Percentiles rank a stretch among this genome's conserved stretches.
phyloP scores from a whole-genome alignment of 2,113 vertebrate species.

The Semicossyphus pulcher region DNA sequence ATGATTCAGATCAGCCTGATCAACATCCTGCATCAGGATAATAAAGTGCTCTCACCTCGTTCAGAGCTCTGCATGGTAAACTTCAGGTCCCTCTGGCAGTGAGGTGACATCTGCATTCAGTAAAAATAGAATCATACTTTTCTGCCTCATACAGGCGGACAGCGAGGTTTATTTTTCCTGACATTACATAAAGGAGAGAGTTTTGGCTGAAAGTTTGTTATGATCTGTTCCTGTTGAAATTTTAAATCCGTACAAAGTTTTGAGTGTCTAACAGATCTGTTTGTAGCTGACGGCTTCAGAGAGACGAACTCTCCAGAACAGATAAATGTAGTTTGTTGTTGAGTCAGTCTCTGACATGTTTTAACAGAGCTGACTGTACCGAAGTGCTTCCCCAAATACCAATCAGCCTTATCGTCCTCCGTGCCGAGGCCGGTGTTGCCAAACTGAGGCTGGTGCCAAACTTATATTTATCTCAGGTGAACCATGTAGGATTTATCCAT shows the following conservation, averaged over 20 bases:
- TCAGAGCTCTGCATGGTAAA: not conserved
- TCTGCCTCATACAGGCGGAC: not conserved
- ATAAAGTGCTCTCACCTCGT: conserved; percentile 20
- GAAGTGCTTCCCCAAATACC: conserved; percentile 9
- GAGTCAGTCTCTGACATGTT: not conserved
- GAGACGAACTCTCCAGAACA: too few relatives aligned
- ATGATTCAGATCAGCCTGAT: conserved; percentile 37
- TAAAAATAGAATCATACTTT: conserved; percentile 17
- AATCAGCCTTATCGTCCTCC: conserved; percentile 31
- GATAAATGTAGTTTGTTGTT: too few relatives aligned
- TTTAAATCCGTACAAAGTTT: too few relatives aligned
- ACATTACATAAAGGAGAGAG: too few relatives aligned
- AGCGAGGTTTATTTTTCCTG: not conserved
- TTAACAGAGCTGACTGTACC: not conserved
- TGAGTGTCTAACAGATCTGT: too few relatives aligned
- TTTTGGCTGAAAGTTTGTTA: too few relatives aligned
- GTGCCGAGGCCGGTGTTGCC: conserved; percentile 6
- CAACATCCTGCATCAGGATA: conserved; percentile 17
- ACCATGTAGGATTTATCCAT: conserved; percentile 38
- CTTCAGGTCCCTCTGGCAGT: conserved; percentile 14
- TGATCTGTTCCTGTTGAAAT: too few relatives aligned
- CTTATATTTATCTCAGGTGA: conserved; percentile 48
- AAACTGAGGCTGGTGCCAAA: conserved; percentile 23
- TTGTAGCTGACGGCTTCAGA: too few relatives aligned
- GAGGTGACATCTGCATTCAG: conserved; percentile 1